phyloP scores from a whole-genome alignment of 2,888 invertebrate genomes.

The Cryptus viduatorius region DNA sequence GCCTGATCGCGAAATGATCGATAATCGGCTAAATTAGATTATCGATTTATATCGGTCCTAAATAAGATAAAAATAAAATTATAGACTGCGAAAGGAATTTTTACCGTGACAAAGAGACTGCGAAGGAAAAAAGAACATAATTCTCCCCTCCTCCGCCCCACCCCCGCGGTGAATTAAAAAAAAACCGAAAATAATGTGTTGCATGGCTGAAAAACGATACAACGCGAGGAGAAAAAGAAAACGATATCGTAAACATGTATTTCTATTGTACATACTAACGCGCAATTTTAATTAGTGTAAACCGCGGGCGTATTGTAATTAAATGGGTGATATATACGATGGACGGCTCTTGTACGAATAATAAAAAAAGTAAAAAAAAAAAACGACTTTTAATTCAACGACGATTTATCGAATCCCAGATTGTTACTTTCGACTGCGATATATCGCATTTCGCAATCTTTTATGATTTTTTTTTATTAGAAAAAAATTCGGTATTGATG shows the following conservation, averaged over 20 bases:
- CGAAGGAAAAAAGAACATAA: conserved; percentile 4
- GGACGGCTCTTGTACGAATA: conserved; percentile 68
- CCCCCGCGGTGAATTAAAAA: background rate
- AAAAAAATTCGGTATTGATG: no score
- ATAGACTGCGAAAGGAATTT: conserved; percentile 59
- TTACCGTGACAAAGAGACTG: conserved; percentile 61
- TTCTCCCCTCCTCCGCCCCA: background rate
- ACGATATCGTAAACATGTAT: conserved; percentile 67
- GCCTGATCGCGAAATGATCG: conserved; percentile 18
- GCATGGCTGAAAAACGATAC: conserved; percentile 1
- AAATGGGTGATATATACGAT: conserved; percentile 58
- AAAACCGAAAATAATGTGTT: conserved; percentile 12
- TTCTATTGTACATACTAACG: conserved; percentile 74
- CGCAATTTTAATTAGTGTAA: conserved; percentile 62
- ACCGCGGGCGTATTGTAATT: conserved; percentile 67
- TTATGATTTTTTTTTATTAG: background rate
- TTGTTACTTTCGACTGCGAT: background rate
- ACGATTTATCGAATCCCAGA: background rate
- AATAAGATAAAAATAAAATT: conserved; percentile 37
- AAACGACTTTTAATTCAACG: background rate
- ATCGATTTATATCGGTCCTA: conserved; percentile 50
- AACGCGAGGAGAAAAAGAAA: conserved; percentile 13
- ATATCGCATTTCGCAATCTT: no score
- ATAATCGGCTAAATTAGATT: no score
- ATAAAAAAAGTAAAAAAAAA: conserved; percentile 48